phyloP scores from a whole-genome alignment of 2,113 vertebrate species.

The Halichoerus grypus region DNA sequence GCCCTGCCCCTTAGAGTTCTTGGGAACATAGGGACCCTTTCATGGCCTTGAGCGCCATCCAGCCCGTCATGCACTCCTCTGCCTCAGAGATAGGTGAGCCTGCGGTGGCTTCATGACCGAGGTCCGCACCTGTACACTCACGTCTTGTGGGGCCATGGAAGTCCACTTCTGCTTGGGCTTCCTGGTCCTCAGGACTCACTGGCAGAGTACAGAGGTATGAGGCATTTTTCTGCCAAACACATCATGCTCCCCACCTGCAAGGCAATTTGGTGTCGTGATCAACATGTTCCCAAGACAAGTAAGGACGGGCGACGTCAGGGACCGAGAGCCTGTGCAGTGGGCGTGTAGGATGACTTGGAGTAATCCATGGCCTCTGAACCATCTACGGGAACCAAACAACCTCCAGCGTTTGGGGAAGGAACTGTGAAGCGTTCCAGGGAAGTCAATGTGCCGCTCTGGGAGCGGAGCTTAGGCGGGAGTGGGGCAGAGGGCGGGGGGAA shows the following conservation, averaged over 20 bases:
- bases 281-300: background rate
- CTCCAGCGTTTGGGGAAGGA: background rate
- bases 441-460: background rate
- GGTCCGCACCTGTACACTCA: too few relatives aligned
- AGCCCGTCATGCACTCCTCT: too few relatives aligned
- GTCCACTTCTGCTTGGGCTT: too few relatives aligned
- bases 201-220: too few relatives aligned
- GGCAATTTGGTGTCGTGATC: background rate
- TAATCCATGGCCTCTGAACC: background rate
- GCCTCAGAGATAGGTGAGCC: too few relatives aligned
- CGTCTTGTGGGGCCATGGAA: too few relatives aligned
- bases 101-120: too few relatives aligned
- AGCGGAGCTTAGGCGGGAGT: fast-evolving
- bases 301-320: background rate
- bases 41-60: too few relatives aligned
- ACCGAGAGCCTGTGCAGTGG: background rate
- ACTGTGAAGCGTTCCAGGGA: fast-evolving
- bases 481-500: background rate
- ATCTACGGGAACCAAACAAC: background rate
- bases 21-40: background rate
- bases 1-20: too few relatives aligned
- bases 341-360: background rate
- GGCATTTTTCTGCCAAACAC: background rate
- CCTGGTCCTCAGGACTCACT: too few relatives aligned
- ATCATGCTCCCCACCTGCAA: background rate